A percentile compares a stretch with the other conserved stretches of the same genome.
phyloP scores from a whole-genome alignment of 2,113 vertebrate genomes.

The Casuarius casuarius region DNA sequence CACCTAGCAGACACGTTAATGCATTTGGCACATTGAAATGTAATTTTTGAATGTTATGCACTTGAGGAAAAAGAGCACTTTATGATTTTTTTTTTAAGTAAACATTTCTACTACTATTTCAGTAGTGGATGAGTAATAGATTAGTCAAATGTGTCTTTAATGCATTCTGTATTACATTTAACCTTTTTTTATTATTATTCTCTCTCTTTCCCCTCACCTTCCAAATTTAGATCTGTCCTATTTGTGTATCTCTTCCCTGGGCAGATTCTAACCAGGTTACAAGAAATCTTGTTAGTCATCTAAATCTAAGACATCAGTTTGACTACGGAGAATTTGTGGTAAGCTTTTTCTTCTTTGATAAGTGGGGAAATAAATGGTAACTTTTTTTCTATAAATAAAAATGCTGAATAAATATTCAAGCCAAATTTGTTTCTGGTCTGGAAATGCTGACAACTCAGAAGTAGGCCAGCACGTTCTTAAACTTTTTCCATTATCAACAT shows the following conservation, averaged over 20 bases:
- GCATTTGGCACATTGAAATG: neutral
- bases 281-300: conserved; percentile 85
- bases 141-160: neutral
- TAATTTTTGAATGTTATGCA: neutral
- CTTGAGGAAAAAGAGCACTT: neutral
- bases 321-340: conserved; percentile 85
- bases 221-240: conserved; percentile 83
- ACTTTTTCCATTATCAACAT: neutral
- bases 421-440: neutral
- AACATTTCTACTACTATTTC: neutral
- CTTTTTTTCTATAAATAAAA: neutral
- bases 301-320: conserved; percentile 86
- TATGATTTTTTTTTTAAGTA: neutral
- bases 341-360: conserved; percentile 60
- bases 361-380: conserved; percentile 22
- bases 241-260: conserved; percentile 85
- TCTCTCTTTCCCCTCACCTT: conserved; percentile 26
- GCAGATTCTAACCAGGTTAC: conserved; percentile 83
- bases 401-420: neutral
- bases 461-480: neutral
- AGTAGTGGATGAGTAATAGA: neutral
- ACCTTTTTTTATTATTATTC: neutral
- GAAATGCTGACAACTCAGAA: neutral
- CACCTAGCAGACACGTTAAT: neutral
- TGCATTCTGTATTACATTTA: conserved; percentile 7